Evolutionary conservation across 2,113 vertebrate genomes (phyloP), one percentile per base, ranked within the genome.

Genomic region (Chamaetylas fuelleborni): DNA sequence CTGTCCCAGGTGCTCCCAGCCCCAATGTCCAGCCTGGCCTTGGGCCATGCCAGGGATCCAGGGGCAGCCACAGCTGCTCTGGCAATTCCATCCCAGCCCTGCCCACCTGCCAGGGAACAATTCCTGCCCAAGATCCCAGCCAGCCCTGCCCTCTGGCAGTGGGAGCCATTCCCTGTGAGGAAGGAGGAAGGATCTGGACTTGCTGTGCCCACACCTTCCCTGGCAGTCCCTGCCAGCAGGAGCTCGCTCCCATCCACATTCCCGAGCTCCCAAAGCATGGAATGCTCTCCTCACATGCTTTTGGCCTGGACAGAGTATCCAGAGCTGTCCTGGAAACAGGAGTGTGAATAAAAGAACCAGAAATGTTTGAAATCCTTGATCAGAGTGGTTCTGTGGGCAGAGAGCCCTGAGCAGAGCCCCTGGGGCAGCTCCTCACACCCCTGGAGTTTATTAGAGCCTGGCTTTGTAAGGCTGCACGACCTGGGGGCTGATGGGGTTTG

Each of bases 201-300:
- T 88, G 33, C 81, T 65, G 80, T 67, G 71, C 95, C 82, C 95
- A 91, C 61, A 77, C 69, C 65, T 57, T 85, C 61, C 58, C 14
- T 12, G 12, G 5, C n/a, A 90, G 85, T 51, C 42, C 90, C 25
- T 33, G 85, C 42, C 42, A 6, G 94, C 67, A 83, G 91, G 82
- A 95, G 57, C 43, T 85, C 31, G 11, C 87, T 71, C 11, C 20
- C 19, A 67, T 14, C 13, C 19, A 7, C 20, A 26, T 17, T 54
- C 43, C 77, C 4, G 4, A 29, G 66, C 19, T 85, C 34, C 14
- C 38, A 67, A 72, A 61, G 48, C 50, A 36, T 57, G 11, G 17
- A 42, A 7, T 13, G 50, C 25, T 60, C 69, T 25, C 8, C 3
- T 66, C 40, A 6, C n/a, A 26, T 36, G 33, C 42, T 51, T 71